Evolutionary conservation across 2,113 vertebrate genomes (phyloP).

Genomic region (Thalassoma bifasciatum): DNA sequence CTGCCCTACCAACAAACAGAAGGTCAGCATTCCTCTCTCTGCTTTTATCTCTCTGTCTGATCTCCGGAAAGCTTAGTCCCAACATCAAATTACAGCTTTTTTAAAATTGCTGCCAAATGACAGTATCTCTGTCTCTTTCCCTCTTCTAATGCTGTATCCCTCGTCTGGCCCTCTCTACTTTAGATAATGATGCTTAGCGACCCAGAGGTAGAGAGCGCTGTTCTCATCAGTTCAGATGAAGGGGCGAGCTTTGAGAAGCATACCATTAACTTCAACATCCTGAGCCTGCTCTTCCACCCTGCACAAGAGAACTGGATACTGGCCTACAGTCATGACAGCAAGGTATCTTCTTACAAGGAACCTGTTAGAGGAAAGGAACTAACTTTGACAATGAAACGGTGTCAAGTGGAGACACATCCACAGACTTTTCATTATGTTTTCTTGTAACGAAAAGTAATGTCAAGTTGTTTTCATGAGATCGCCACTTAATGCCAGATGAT

Average conservation of each 20-base stretch:
- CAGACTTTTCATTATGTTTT: too few relatives aligned
- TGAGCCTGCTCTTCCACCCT: conserved; percentile 95
- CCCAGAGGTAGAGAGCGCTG: conserved; percentile 93
- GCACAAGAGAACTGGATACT: conserved; percentile 96
- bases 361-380: background rate
- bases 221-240: conserved; percentile 96
- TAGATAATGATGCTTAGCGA: conserved; percentile 98
- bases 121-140: background rate
- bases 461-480: too few relatives aligned
- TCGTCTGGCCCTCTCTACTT: conserved; percentile 58
- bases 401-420: too few relatives aligned
- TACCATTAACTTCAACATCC: conserved; percentile 92
- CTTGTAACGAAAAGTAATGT: too few relatives aligned
- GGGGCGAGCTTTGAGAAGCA: conserved; percentile 96
- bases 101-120: conserved; percentile 41
- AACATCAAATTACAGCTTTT: conserved; percentile 20
- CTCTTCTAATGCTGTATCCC: conserved; percentile 44
- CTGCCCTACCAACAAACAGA: conserved; percentile 96
- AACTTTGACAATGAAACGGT: too few relatives aligned
- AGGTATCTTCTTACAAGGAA: conserved; percentile 82
- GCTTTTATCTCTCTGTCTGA: conserved; percentile 45
- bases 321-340: conserved; percentile 94
- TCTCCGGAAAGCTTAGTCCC: conserved; percentile 6
- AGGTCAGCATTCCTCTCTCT: conserved; percentile 82
- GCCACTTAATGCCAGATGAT: too few relatives aligned